phyloP scores from a whole-genome alignment of 64 coral and sea anemone genomes.

The Orbicella faveolata region DNA sequence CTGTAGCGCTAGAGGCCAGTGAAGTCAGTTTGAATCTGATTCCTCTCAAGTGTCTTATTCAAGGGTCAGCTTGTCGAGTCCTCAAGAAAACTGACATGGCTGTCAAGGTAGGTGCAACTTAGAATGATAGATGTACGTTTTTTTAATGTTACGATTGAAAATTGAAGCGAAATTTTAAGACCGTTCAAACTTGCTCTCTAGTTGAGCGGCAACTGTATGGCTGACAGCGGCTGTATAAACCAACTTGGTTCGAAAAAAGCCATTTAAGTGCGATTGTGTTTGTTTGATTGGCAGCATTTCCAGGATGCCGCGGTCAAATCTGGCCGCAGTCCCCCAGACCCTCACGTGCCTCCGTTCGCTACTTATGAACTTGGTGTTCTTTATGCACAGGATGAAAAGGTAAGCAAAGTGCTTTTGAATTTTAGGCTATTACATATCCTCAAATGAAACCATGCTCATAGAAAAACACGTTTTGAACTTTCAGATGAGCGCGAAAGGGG shows the following conservation, averaged over 20 bases:
- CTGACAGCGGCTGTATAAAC: too few relatives aligned
- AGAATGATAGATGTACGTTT: neutral
- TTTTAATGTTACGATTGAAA: too few relatives aligned
- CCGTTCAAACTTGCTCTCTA: too few relatives aligned
- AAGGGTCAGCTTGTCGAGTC: constrained; percentile 77
- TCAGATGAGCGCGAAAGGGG: constrained; percentile 77
- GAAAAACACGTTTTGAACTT: neutral
- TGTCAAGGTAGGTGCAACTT: constrained; percentile 51
- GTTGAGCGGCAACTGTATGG: too few relatives aligned
- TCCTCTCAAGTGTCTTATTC: constrained; percentile 76
- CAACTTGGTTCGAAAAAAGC: too few relatives aligned
- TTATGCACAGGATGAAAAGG: constrained; percentile 70
- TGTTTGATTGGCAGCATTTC: constrained; percentile 55
- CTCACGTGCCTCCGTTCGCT: constrained; percentile 85
- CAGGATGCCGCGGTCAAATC: constrained; percentile 77
- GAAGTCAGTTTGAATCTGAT: constrained; percentile 50
- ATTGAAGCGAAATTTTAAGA: too few relatives aligned
- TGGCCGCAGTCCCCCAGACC: constrained; percentile 80
- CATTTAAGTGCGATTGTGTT: neutral
- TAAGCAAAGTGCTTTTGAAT: neutral
- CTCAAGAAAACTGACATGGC: constrained; percentile 69
- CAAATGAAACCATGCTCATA: too few relatives aligned
- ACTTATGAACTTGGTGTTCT: constrained; percentile 91
- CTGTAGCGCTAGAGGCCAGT: constrained; percentile 49
- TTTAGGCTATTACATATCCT: neutral